Base-by-base conservation (phyloP, 2,888 invertebrate species). In the Villa cingulata region DNA sequence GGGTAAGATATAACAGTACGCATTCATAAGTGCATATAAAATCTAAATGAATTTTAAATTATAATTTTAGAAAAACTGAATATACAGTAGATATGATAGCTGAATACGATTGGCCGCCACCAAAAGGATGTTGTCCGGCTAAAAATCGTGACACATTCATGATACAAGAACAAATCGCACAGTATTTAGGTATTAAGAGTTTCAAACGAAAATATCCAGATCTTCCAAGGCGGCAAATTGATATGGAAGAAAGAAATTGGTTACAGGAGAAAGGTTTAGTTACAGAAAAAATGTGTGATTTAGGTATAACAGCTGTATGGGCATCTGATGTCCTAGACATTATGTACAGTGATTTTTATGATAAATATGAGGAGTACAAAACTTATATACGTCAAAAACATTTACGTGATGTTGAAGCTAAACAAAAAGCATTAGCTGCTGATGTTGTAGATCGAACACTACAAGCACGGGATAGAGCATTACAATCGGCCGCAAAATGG, bases 201-300 rank as follows among this genome's bases (percentile, higher is more conserved):
- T 97, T 98, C 68, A 96, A 96, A 67, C 76, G 97, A 54, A 92
- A 95, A 63, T 91, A 91, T 70, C 86, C 89, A n/a, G 89, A 90
- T 66, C 67, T 90, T 45, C 80, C 81, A 55, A 75, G 95, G 48
- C 76, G 95, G 46, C 73, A 83, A 53, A 82, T 94, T 23, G 90
- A 91, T 56, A 88, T 88, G 72, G 88, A 88, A 54, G 97, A 97
- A 65, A 77, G 90, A 48, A 88, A 89, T 61, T 91, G 83, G 70
- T 77, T 97, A 37, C 77, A 86, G 53, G 85, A 86, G 56, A 81
- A 80, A 62, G 82, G 81, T 37, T 72, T 91, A 44, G 94, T 92
- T 27, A 81, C 83, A 2, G 94, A 94, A 68, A 83, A 86, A 44
- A 86, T 92, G 72, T 92, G 91, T 69, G 94, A 95, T 70, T 76